Evolutionary conservation across 2,797 vertebrate species (phyloP).

Genomic region (Diceros bicornis): DNA sequence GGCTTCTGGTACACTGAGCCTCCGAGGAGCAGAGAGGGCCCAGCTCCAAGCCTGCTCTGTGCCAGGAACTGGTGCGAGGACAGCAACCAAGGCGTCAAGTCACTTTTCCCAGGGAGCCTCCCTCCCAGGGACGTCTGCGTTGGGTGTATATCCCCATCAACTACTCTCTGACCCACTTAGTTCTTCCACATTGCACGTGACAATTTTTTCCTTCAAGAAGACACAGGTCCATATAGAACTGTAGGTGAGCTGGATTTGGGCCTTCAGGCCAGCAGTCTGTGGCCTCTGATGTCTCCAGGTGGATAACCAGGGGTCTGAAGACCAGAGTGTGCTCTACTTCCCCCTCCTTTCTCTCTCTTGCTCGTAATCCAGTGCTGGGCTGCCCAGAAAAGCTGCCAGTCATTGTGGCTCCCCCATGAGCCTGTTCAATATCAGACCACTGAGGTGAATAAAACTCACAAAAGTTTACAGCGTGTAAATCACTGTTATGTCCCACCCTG

Average conservation of each 20-base stretch:
- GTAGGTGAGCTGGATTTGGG: not conserved
- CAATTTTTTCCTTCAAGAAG: not conserved
- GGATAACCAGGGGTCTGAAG: rapidly evolving
- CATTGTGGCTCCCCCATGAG: not conserved
- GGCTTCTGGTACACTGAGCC: rapidly evolving
- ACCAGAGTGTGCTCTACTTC: rapidly evolving
- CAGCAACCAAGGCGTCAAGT: too few species aligned
- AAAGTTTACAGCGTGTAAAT: slow-evolving; percentile 90
- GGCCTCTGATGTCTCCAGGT: not conserved
- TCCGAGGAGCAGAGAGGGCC: not conserved
- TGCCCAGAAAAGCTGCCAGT: not conserved
- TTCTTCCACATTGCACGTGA: not conserved
- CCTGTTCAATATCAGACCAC: slow-evolving; percentile 86
- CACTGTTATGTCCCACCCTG: slow-evolving; percentile 85
- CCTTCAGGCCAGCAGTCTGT: not conserved
- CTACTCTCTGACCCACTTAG: not conserved
- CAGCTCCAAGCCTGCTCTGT: not conserved
- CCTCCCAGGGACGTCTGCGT: not conserved
- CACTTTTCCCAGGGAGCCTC: rapidly evolving
- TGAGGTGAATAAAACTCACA: slow-evolving; percentile 89
- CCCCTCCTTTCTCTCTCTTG: not conserved
- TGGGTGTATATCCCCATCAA: not conserved
- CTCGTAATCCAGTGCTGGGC: not conserved
- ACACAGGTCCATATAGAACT: not conserved
- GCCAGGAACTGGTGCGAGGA: not conserved